phyloP scores from a whole-genome alignment of 2,888 invertebrate species.

The Torymus aiolomorphi region DNA sequence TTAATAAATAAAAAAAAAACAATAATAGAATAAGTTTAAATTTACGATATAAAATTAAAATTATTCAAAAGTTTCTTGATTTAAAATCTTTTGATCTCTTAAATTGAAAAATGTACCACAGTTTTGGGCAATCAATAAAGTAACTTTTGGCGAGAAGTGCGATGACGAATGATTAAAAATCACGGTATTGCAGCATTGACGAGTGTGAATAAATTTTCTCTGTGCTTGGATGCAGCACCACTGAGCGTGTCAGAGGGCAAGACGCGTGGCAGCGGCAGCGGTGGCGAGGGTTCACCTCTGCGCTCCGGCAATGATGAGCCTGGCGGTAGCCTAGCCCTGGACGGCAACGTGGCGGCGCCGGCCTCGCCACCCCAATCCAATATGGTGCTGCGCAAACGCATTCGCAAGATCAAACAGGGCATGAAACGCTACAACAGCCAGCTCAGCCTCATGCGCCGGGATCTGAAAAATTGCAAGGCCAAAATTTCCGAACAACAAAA shows the following conservation, averaged over 20 bases:
- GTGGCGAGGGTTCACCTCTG: constrained; percentile 75
- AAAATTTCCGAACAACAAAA: constrained; percentile 91
- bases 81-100: no score
- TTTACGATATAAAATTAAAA: no score
- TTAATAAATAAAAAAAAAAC: no score
- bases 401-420: constrained; percentile 91
- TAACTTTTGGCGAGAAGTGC: not conserved
- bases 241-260: constrained; percentile 77
- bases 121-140: no score
- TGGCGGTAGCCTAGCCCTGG: constrained; percentile 67
- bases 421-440: constrained; percentile 93
- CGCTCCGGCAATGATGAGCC: constrained; percentile 76
- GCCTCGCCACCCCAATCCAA: constrained; percentile 86
- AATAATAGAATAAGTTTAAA: no score
- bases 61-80: no score
- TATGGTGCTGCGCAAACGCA: constrained; percentile 90
- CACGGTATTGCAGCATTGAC: constrained; percentile 66
- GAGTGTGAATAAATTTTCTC: constrained; percentile 71
- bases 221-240: constrained; percentile 75
- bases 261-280: constrained; percentile 75
- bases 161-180: constrained; percentile 18
- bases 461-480: constrained; percentile 87
- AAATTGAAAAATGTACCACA: no score
- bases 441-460: constrained; percentile 86
- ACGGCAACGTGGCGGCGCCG: constrained; percentile 63